phyloP scores from a whole-genome alignment of 2,797 vertebrate genomes.

The Chelon auratus region DNA sequence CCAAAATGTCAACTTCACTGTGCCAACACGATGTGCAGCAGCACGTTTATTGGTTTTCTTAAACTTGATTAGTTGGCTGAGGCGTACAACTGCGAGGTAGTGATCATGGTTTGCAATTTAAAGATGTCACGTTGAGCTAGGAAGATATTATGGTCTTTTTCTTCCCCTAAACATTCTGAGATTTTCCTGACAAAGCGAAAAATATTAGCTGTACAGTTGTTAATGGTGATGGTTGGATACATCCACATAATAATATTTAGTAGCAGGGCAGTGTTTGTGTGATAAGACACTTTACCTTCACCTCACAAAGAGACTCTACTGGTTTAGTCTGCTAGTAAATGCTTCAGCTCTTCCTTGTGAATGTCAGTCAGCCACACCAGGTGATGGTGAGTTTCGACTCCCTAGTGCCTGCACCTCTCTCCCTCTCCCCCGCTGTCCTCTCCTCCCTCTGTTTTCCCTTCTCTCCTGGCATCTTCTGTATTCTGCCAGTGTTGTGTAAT shows the following conservation, averaged over 20 bases:
- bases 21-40: too few species aligned
- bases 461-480: constrained; percentile 67
- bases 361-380: constrained; percentile 59
- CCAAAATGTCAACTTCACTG: too few species aligned
- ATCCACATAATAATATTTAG: constrained; percentile 10
- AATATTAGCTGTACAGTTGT: background rate
- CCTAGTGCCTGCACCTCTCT: constrained; percentile 19
- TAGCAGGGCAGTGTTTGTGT: background rate
- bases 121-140: background rate
- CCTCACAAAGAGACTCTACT: constrained; percentile 21
- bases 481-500: constrained; percentile 82
- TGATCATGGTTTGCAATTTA: background rate
- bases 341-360: constrained; percentile 53
- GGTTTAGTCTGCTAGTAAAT: constrained; percentile 30
- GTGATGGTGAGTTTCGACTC: constrained; percentile 49
- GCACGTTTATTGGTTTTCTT: too few species aligned
- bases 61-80: too few species aligned
- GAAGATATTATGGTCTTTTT: background rate
- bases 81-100: too few species aligned
- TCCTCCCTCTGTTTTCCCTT: constrained; percentile 46
- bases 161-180: background rate
- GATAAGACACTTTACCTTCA: constrained; percentile 9
- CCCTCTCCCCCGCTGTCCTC: constrained; percentile 36
- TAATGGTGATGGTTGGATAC: background rate
- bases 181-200: background rate